Percentiles rank a stretch among this genome's conserved stretches.
Conservation (phyloP, 1,140 invertebrate genomes). For the Theocolax elegans region DNA sequence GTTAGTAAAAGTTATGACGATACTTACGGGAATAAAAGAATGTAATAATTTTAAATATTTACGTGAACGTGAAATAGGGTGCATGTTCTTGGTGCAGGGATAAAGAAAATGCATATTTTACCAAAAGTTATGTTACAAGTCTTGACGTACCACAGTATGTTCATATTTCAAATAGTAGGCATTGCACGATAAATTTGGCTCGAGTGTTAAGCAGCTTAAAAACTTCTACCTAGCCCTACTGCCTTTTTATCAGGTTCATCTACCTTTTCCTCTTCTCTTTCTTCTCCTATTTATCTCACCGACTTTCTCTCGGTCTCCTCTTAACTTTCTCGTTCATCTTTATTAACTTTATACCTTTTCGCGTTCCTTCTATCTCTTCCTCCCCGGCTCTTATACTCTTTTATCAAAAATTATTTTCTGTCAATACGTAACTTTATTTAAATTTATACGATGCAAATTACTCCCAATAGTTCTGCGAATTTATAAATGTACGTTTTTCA, state of each 20-base stretch:
- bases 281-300: constrained; percentile 7
- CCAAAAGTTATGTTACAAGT: constrained; percentile 46
- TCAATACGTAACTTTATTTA: background rate
- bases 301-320: background rate
- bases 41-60: too few species aligned
- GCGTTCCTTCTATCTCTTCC: background rate
- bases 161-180: constrained; percentile 43
- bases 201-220: constrained; percentile 53
- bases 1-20: too few species aligned
- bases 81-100: too few species aligned
- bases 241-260: constrained; percentile 30
- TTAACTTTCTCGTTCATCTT: constrained; percentile 8
- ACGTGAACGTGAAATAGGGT: too few species aligned
- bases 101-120: constrained; percentile 22
- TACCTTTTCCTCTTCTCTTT: constrained; percentile 5
- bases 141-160: constrained; percentile 39
- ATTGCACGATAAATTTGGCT: constrained; percentile 47
- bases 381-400: background rate
- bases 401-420: too few species aligned
- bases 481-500: too few species aligned
- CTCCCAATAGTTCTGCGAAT: too few species aligned
- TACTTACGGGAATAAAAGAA: too few species aligned
- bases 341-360: background rate
- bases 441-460: background rate
- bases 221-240: constrained; percentile 35